Conservation (phyloP, 2,113 vertebrate species). For the Odontesthes bonariensis region DNA sequence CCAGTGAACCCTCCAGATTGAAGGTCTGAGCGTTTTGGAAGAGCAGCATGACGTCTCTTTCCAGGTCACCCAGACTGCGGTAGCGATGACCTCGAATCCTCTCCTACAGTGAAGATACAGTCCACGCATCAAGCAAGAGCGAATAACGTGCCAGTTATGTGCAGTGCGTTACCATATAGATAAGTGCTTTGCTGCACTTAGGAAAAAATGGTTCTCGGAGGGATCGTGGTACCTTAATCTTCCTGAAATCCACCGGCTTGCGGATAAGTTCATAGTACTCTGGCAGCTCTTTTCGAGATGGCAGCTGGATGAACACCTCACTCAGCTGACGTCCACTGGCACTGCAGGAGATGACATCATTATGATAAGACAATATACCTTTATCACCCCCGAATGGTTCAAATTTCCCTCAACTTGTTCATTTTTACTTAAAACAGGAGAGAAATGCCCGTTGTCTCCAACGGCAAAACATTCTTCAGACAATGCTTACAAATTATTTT, state of each 20-base stretch:
- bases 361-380: not conserved
- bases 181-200: not conserved
- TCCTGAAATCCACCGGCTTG: conserved; percentile 96
- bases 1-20: conserved; percentile 95
- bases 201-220: not conserved
- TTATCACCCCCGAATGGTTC: too few species aligned
- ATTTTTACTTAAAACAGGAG: too few species aligned
- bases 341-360: conserved; percentile 68
- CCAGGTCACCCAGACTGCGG: conserved; percentile 91
- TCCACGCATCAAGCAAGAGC: not conserved
- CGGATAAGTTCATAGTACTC: conserved; percentile 98
- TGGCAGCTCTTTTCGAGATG: conserved; percentile 94
- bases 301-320: conserved; percentile 96
- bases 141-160: not conserved
- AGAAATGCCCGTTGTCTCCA: too few species aligned
- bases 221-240: conserved; percentile 88
- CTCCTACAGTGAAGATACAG: conserved; percentile 78
- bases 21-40: conserved; percentile 97
- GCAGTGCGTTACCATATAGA: not conserved
- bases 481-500: too few species aligned
- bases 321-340: conserved; percentile 94
- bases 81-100: conserved; percentile 93
- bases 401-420: too few species aligned
- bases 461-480: too few species aligned
- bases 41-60: conserved; percentile 94